A percentile compares a stretch with the other conserved stretches of the same genome.
Evolutionary conservation across 2,888 invertebrate species (phyloP).

Genomic region (Caenorhabditis afra): DNA sequence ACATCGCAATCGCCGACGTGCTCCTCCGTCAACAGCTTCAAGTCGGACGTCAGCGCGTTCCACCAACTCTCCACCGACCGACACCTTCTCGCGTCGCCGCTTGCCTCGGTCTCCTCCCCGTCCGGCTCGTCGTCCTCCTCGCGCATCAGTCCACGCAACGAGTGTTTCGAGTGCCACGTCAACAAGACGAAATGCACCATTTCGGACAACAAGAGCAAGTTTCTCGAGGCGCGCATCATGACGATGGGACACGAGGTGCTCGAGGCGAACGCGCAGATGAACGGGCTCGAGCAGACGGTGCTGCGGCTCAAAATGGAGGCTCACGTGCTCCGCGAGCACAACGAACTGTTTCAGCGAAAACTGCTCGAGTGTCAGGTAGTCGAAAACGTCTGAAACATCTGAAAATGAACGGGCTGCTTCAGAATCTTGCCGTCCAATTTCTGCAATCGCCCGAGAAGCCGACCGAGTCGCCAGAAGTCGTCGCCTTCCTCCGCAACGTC

Average conservation of each 20-base stretch:
- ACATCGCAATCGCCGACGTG: constrained; percentile 44
- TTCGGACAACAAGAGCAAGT: constrained; percentile 59
- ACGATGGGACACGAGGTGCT: constrained; percentile 56
- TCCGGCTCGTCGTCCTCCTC: constrained; percentile 33
- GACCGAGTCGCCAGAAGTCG: constrained; percentile 6
- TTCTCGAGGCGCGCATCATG: constrained; percentile 51
- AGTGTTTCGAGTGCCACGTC: constrained; percentile 67
- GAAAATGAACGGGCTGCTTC: background rate
- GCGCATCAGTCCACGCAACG: constrained; percentile 35
- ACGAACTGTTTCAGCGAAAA: constrained; percentile 61
- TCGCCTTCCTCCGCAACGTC: constrained; percentile 14
- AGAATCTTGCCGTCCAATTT: constrained; percentile 17
- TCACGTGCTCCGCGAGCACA: constrained; percentile 57
- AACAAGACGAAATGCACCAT: constrained; percentile 58
- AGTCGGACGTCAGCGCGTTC: constrained; percentile 47
- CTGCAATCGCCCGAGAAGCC: constrained; percentile 16
- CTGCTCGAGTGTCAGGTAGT: constrained; percentile 63
- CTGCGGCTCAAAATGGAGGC: constrained; percentile 49
- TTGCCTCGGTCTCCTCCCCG: constrained; percentile 1
- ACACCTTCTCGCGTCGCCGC: constrained; percentile 24
- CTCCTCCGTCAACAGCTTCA: constrained; percentile 48
- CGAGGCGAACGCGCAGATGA: constrained; percentile 49
- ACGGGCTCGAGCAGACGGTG: constrained; percentile 49
- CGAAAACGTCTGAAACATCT: background rate
- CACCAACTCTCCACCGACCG: constrained; percentile 31